Evolutionary conservation across 2,113 vertebrate species (phyloP).

Genomic region (Phylloscopus trochiloides): DNA sequence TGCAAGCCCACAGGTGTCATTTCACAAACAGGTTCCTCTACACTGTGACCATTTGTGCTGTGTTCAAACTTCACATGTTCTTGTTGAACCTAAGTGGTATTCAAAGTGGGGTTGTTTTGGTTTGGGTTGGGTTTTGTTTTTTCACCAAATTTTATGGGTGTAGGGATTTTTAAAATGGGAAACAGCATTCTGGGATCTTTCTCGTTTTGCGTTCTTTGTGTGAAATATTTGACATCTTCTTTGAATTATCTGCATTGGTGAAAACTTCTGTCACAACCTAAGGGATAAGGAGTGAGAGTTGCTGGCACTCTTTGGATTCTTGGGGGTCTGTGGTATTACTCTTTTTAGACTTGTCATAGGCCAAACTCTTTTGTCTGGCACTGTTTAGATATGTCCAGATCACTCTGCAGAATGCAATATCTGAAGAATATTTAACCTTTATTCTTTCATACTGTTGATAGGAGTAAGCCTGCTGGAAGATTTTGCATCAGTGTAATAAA

Average conservation of each 20-base stretch:
- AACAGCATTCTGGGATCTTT: neutral
- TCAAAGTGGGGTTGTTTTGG: neutral
- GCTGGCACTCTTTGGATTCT: neutral
- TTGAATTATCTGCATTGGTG: neutral
- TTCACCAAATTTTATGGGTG: neutral
- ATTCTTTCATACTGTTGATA: neutral
- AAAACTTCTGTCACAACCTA: neutral
- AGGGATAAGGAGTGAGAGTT: neutral
- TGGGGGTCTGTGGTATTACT: neutral
- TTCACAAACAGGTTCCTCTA: neutral
- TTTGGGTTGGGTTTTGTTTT: too few relatives aligned
- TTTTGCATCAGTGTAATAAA: neutral
- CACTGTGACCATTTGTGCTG: neutral
- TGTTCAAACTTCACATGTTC: neutral
- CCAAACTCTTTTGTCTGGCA: neutral
- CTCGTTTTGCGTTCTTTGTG: neutral
- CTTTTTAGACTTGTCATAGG: neutral
- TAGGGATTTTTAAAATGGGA: neutral
- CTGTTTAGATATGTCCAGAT: neutral
- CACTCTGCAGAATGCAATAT: neutral
- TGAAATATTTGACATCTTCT: neutral
- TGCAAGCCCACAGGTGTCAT: neutral
- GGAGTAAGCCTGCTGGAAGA: neutral
- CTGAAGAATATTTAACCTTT: neutral
- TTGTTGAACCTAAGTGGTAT: neutral